Evolutionary conservation across 2,113 vertebrate species (phyloP).

Genomic region (Mormyrus iriodes): DNA sequence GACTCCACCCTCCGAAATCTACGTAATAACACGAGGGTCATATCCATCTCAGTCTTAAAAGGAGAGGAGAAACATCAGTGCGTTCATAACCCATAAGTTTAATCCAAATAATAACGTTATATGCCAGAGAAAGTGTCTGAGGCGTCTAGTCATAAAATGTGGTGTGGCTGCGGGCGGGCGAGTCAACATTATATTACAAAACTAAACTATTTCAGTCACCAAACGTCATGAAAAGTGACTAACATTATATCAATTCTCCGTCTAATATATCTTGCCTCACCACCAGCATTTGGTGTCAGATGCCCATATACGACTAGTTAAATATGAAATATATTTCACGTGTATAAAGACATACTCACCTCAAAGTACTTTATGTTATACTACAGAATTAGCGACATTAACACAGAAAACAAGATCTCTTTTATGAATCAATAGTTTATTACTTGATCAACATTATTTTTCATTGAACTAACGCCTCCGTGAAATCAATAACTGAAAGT

Average conservation of each 20-base stretch:
- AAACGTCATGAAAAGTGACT: conserved; percentile 21
- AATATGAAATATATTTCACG: not conserved
- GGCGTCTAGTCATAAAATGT: conserved; percentile 22
- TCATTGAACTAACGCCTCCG: not conserved
- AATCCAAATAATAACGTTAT: conserved; percentile 41
- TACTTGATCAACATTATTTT: not conserved
- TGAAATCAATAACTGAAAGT: not conserved
- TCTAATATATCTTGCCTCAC: not conserved
- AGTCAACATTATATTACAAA: not conserved
- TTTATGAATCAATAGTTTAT: not conserved
- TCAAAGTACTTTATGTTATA: not conserved
- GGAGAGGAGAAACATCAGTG: conserved; percentile 49
- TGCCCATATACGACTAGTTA: not conserved
- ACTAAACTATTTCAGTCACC: conserved; percentile 10
- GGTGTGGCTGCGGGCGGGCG: not conserved
- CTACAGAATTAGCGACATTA: not conserved
- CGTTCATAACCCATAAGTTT: conserved; percentile 46
- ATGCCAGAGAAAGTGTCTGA: conserved; percentile 31
- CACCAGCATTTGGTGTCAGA: conserved; percentile 6
- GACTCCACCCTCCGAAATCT: conserved; percentile 78
- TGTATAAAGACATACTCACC: not conserved
- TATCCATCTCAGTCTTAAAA: conserved; percentile 75
- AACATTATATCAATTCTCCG: conserved; percentile 13
- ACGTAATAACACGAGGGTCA: conserved; percentile 71
- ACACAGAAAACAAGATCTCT: not conserved